Evolutionary conservation across 2,113 vertebrate species (phyloP).

Genomic region (Sebastes schlegelii): DNA sequence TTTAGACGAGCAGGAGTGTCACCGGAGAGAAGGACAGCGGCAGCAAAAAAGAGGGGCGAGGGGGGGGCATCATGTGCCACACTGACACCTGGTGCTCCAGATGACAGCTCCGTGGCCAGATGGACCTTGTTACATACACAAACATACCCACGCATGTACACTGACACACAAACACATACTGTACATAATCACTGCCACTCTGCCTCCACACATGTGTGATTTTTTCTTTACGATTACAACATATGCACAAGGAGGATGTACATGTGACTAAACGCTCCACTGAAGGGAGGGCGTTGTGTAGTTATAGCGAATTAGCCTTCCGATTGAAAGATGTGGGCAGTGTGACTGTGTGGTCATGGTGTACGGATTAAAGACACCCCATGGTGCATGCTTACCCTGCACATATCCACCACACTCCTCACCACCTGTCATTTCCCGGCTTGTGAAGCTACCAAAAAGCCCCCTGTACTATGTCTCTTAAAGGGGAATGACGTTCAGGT

Average conservation of each 20-base stretch:
- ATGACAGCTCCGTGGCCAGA: constrained; percentile 83
- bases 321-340: constrained; percentile 16
- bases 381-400: constrained; percentile 67
- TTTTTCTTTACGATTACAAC: constrained; percentile 11
- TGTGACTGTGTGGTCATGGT: constrained; percentile 54
- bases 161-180: constrained; percentile 60
- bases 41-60: constrained; percentile 21
- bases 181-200: constrained; percentile 50
- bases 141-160: constrained; percentile 56
- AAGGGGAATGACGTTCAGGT: constrained; percentile 24
- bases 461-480: constrained; percentile 28
- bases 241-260: constrained; percentile 24
- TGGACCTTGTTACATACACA: constrained; percentile 77
- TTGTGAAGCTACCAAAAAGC: constrained; percentile 44
- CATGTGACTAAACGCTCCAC: neutral
- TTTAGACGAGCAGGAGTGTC: constrained; percentile 73
- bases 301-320: constrained; percentile 24
- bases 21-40: constrained; percentile 65
- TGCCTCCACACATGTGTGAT: constrained; percentile 10
- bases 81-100: constrained; percentile 86
- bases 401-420: constrained; percentile 64
- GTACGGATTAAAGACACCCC: constrained; percentile 80
- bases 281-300: neutral
- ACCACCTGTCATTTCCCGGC: constrained; percentile 79
- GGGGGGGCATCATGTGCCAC: constrained; percentile 63